phyloP scores from a whole-genome alignment of 1,140 invertebrate genomes.

The Zaprionus gabonicus region DNA sequence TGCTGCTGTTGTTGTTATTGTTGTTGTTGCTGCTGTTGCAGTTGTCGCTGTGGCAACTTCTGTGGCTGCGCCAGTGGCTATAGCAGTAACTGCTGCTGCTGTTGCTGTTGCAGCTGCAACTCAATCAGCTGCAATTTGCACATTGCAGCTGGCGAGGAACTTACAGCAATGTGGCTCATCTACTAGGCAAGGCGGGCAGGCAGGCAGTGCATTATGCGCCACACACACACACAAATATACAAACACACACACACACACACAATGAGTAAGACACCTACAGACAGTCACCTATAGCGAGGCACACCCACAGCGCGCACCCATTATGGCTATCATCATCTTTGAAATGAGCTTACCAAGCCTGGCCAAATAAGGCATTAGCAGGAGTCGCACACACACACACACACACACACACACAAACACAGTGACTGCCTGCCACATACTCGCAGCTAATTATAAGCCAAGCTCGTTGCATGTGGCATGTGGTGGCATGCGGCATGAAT shows the following conservation, averaged over 20 bases:
- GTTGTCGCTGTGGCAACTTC: conserved; percentile 26
- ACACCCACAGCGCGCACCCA: conserved; percentile 1
- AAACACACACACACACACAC: conserved; percentile 19
- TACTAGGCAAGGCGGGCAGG: background rate
- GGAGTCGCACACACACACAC: conserved; percentile 17
- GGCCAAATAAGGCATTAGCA: conserved; percentile 21
- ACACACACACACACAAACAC: conserved; percentile 8
- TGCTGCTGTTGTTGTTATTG: conserved; percentile 18
- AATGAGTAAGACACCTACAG: conserved; percentile 12
- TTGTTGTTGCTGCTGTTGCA: conserved; percentile 31
- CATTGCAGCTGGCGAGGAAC: conserved; percentile 56
- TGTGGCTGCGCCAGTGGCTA: conserved; percentile 47
- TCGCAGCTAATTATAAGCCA: conserved; percentile 35
- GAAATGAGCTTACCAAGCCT: conserved; percentile 22
- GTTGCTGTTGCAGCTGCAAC: conserved; percentile 63
- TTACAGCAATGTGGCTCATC: conserved; percentile 51
- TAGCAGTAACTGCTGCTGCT: conserved; percentile 30
- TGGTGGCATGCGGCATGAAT: conserved; percentile 12
- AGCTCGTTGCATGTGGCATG: conserved; percentile 17
- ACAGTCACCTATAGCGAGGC: background rate
- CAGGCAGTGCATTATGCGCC: conserved; percentile 28
- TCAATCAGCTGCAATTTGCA: conserved; percentile 74
- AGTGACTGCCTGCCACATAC: conserved; percentile 8
- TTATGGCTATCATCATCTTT: conserved; percentile 52
- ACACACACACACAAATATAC: conserved; percentile 27